phyloP scores from a whole-genome alignment of 2,888 invertebrate species.

The Axea sp. region DNA sequence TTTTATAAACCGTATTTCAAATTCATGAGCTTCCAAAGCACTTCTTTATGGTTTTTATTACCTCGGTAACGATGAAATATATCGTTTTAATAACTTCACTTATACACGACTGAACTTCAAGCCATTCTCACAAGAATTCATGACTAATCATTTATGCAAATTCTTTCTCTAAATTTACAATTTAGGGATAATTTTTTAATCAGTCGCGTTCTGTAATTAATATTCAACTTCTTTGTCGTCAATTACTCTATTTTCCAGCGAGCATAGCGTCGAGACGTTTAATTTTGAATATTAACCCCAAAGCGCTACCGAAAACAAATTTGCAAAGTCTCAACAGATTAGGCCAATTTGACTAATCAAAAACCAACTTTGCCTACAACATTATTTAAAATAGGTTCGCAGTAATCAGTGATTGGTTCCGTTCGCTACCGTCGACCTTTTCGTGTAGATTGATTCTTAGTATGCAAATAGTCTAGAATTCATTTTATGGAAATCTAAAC shows the following conservation, averaged over 20 bases:
- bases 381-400: conserved; percentile 25
- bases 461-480: conserved; percentile 56
- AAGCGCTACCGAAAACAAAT: conserved; percentile 22
- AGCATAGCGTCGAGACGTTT: too few relatives aligned
- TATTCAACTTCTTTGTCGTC: too few relatives aligned
- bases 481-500: conserved; percentile 56
- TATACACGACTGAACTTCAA: background rate
- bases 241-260: too few relatives aligned
- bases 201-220: too few relatives aligned
- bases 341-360: conserved; percentile 37
- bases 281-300: conserved; percentile 1
- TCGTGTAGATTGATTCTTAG: conserved; percentile 57
- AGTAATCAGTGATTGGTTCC: too few relatives aligned
- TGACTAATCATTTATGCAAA: too few relatives aligned
- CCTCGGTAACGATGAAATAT: conserved; percentile 24
- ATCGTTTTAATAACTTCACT: conserved; percentile 51
- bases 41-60: conserved; percentile 49
- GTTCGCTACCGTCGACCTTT: conserved; percentile 47
- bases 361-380: conserved; percentile 43
- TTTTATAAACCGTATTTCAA: conserved; percentile 19
- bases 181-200: too few relatives aligned
- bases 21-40: conserved; percentile 32
- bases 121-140: too few relatives aligned
- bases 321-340: background rate
- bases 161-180: too few relatives aligned